Evolutionary conservation across 2,888 invertebrate species (phyloP).

Genomic region (Heteropelma amictum): DNA sequence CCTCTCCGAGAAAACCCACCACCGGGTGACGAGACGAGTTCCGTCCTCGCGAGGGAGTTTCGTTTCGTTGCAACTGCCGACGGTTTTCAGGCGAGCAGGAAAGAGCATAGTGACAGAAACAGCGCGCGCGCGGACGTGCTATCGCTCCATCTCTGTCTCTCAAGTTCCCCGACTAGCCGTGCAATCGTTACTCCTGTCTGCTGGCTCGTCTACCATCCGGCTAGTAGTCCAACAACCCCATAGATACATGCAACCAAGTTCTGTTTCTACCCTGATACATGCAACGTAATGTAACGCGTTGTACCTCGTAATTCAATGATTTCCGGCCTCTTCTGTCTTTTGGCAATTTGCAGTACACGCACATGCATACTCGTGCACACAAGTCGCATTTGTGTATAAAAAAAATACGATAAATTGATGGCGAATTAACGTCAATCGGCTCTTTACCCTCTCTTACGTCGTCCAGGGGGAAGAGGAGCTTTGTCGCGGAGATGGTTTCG

Average conservation of each 20-base stretch:
- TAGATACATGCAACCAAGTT: constrained; percentile 37
- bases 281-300: neutral
- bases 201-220: constrained; percentile 66
- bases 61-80: constrained; percentile 33
- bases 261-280: constrained; percentile 8
- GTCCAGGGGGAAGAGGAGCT: too few species aligned
- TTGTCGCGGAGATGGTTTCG: too few species aligned
- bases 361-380: too few species aligned
- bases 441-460: too few species aligned
- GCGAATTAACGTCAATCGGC: too few species aligned
- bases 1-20: constrained; percentile 6
- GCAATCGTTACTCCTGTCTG: constrained; percentile 75
- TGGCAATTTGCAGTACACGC: too few species aligned
- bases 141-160: neutral
- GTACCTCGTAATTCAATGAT: neutral
- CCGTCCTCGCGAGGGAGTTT: constrained; percentile 43
- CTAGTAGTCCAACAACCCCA: constrained; percentile 54
- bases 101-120: constrained; percentile 23
- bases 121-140: too few species aligned
- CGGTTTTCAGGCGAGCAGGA: constrained; percentile 24
- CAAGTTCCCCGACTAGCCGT: constrained; percentile 26
- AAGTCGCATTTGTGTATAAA: too few species aligned
- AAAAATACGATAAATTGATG: too few species aligned
- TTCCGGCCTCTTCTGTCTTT: too few species aligned
- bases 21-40: constrained; percentile 29